Percentiles rank a stretch among this genome's conserved stretches.
Conservation (phyloP, 2,888 invertebrate genomes). For the Lycocerus yunnanus region DNA sequence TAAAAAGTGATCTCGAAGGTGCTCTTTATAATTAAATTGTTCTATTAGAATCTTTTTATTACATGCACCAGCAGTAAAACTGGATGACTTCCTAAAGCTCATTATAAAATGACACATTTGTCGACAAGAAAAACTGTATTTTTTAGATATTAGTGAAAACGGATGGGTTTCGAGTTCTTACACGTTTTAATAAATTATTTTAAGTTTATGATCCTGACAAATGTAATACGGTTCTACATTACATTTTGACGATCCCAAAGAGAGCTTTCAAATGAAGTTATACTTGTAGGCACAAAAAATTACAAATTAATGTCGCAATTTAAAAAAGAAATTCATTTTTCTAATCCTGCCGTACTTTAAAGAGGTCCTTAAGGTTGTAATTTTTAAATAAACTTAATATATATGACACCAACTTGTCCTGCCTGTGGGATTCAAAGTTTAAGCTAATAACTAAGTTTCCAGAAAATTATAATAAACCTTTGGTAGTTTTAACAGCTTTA, state of each 20-base stretch:
- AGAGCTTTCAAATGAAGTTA: background rate
- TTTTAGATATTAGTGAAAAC: background rate
- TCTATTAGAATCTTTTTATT: background rate
- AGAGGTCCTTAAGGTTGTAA: background rate
- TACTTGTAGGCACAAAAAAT: background rate
- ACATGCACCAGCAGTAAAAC: background rate
- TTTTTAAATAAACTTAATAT: no score
- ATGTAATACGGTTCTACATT: background rate
- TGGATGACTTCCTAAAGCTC: background rate
- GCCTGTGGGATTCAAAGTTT: background rate
- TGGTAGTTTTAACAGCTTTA: background rate
- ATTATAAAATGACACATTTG: background rate
- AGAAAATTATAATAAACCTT: background rate
- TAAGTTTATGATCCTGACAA: background rate
- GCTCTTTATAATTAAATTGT: background rate
- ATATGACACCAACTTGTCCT: background rate
- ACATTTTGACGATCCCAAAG: background rate
- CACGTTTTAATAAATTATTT: background rate
- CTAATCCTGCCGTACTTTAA: background rate
- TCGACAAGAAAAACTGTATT: background rate
- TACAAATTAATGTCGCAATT: background rate
- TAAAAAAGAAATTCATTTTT: background rate
- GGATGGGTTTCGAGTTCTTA: background rate
- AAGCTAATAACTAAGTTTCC: background rate
- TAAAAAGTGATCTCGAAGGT: background rate